phyloP scores from a whole-genome alignment of 2,113 vertebrate genomes.

The Zosterops hypoxanthus region DNA sequence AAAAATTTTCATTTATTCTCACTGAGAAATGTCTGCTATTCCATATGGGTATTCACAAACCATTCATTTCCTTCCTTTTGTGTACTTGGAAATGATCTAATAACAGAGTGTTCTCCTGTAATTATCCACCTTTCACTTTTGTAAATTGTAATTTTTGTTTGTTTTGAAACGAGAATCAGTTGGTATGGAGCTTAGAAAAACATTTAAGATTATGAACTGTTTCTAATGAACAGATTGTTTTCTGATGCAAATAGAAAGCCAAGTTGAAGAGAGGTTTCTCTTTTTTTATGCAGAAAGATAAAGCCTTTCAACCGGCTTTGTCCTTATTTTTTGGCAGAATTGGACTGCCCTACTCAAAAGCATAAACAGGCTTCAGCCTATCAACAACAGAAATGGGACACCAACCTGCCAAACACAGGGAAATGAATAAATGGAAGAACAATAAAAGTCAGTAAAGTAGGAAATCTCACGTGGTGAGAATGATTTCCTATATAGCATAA shows the following conservation, averaged over 20 bases:
- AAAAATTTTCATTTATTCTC: background rate
- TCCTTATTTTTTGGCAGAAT: constrained; percentile 18
- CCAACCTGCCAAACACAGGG: constrained; percentile 2
- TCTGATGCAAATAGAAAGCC: constrained; percentile 20
- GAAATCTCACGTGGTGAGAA: constrained; percentile 13
- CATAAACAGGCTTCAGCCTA: background rate
- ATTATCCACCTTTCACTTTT: constrained; percentile 3
- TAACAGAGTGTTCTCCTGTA: background rate
- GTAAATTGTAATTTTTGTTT: background rate
- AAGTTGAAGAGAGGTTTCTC: background rate
- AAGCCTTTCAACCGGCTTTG: background rate
- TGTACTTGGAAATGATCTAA: background rate
- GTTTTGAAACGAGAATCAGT: background rate
- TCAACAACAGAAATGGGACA: background rate
- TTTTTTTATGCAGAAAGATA: background rate
- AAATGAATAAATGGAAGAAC: constrained; percentile 1
- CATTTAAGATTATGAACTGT: background rate
- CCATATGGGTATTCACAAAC: background rate
- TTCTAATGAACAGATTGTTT: constrained; percentile 35
- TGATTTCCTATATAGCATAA: background rate
- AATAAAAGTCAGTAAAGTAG: constrained; percentile 11
- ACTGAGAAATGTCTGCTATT: background rate
- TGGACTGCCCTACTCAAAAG: background rate
- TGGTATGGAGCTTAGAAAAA: background rate
- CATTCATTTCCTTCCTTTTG: constrained; percentile 34